Evolutionary conservation across 2,113 vertebrate genomes (phyloP), one percentile per base, ranked within the genome.

Genomic region (Chloebia gouldiae): DNA sequence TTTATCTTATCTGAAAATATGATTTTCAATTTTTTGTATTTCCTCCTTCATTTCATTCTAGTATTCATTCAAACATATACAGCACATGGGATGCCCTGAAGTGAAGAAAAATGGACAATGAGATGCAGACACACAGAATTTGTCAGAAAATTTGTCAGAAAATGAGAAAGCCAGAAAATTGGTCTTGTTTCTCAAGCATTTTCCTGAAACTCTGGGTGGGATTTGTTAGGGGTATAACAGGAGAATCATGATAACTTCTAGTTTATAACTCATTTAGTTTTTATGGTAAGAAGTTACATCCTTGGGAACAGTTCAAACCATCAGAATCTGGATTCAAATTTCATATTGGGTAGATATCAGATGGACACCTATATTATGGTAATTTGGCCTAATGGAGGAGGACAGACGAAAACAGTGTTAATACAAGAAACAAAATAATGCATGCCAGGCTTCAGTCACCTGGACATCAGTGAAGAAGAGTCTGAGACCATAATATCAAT

Each of bases 1-100:
- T 88, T 95, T 95, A 10, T 89, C 31, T 87, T 23, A 78, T 79
- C 45, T 57, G 80, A 88, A 96, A 92, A 85, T 69, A 56, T 53
- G 42, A 83, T 81, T 94, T 50, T 6, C 15, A 25, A 71, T 84
- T 35, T 79, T 81, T 47, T 60, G 11, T 81, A 65, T 72, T 75
- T 73, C 51, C 56, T 88, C 28, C 17, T 72, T 86, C 6, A 37
- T 53, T 64, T 94, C 47, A 76, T 89, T 95, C 63, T 83, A 47
- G 31, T 22, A 72, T 85, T 93, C 79, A 78, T 87, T 94, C 73
- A 86, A 83, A 75, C 39, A 86, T 30, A 65, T 49, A 60, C 1
- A 4, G 27, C 63, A 88, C 0, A 0, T 70, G n/a, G 54, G 37
- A 87, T 89, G 45, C 49, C 59, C 56, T 84, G 45, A 85, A 91